Base-by-base conservation (phyloP, 2,888 invertebrate genomes). In the Archips crataeganus region DNA sequence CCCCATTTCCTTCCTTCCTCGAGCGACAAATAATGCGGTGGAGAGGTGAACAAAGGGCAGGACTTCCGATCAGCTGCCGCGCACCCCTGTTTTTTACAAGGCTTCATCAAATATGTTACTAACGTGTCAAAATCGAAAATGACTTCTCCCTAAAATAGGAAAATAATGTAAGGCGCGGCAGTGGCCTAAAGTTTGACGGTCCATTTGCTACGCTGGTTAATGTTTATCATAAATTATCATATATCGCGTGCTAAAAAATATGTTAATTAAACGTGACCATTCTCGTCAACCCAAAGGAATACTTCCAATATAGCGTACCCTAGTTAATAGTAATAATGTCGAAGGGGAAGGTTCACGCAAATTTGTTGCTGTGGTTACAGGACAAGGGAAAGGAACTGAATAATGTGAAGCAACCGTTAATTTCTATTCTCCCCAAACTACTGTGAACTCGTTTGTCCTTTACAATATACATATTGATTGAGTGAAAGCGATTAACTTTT, bases 41-140 rank as follows among this genome's bases (percentile, higher is more conserved):
- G 83, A 85, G 85, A 85, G 85, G 83, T 77, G 88, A 91, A 94
- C 93, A 94, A 94, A 94, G 91, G 93, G 87, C 92, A 89, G 88
- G 87, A 94, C 93, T 94, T 95, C 94, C 94, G 92, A 94, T 94
- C 95, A 95, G 94, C 95, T 95, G 95, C 89, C 90, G 80, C 81
- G 84, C 86, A 90, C 85, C 91, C 92, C 87, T 85, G 84, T 83
- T 83, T 88, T 90, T 92, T 88, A 88, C 85, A 85, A 80, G 93
- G 93, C 92, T 93, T 94, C 93, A 85, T 90, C 90, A 90, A 90
- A 90, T 87, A 90, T 90, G 74, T 90, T 89, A 90, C 86, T 85
- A 86, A 79, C 79, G 79, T 76, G 77, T 78, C 74, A 66, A 62
- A 65, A 60, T 60, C 42, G 39, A 65, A 49, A n/a, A 34, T 47